Base-by-base conservation (phyloP, 2,888 invertebrate genomes). In the Leptinotarsa tumamoca region DNA sequence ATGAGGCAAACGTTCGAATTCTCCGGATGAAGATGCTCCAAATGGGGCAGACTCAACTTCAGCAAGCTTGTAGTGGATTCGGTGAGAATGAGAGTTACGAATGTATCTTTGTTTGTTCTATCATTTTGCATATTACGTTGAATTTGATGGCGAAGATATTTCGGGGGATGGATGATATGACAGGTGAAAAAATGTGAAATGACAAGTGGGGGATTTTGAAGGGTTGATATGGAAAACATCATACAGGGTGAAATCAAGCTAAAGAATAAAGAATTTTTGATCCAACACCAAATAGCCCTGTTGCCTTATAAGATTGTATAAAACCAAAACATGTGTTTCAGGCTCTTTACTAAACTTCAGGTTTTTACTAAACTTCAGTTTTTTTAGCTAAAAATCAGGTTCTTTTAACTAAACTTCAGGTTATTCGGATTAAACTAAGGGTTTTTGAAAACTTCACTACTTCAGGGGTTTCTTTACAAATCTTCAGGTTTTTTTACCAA, bases 31-130 rank as follows among this genome's bases (percentile, higher is more conserved):
- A 83, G 73, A 54, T 85, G 83, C 77, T 87, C 87, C 50, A 88
- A 78, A 79, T 85, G 83, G 4, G 86, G 87, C 18, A 86, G 73
- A 75, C 84, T 83, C 56, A 87, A 73, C 69, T 85, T 84, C 67
- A 88, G 80, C 23, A 86, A 67, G 76, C 86, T 87, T 4, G 86
- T 81, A 4, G 87, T 86, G 3, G 87, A 88, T 80, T 88, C 87
- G 4, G 86, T 85, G 18, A 88, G 79, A 21, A 88, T 81, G 71
- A 88, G 82, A 10, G 87, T 85, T 58, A 88, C 85, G 50, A 84
- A 81, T 63, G 86, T 80, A 68, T 85, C 82, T 66, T 83, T 82
- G 68, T 77, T 66, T 70, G 76, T 77, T 33, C 70, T 72, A 71
- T 51, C 74, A 79, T 80, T 70, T 78, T 78, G 71, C 75, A 79